Evolutionary conservation across 2,797 vertebrate genomes (phyloP).

Genomic region (Argyrosomus regius): DNA sequence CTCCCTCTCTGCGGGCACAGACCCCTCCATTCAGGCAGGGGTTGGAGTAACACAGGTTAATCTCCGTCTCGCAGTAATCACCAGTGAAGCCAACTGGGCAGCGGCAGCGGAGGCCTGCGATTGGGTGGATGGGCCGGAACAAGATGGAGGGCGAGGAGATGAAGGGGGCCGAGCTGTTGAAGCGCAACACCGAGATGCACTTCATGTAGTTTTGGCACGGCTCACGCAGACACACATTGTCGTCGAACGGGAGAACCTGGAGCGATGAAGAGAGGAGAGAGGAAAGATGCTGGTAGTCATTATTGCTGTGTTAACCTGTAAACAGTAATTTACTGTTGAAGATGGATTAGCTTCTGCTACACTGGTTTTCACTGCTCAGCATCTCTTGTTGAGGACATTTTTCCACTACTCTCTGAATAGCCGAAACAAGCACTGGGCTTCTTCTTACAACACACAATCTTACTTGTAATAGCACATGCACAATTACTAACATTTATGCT

Average conservation of each 20-base stretch:
- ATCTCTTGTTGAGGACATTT: not conserved
- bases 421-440: not conserved
- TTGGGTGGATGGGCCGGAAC: slow-evolving; percentile 97
- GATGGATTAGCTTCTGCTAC: not conserved
- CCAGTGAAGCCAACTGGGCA: slow-evolving; percentile 97
- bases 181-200: slow-evolving; percentile 97
- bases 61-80: slow-evolving; percentile 97
- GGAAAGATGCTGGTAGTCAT: not conserved
- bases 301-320: not conserved
- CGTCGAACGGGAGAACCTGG: slow-evolving; percentile 95
- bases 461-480: not conserved
- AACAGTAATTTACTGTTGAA: not conserved
- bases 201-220: slow-evolving; percentile 99
- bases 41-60: slow-evolving; percentile 99
- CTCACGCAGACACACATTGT: slow-evolving; percentile 97
- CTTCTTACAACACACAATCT: not conserved
- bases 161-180: slow-evolving; percentile 97
- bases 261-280: not conserved
- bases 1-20: slow-evolving; percentile 93
- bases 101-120: slow-evolving; percentile 95
- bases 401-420: not conserved
- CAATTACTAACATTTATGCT: not conserved
- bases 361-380: not conserved
- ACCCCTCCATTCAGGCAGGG: slow-evolving; percentile 94
- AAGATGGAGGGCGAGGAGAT: slow-evolving; percentile 94